Evolutionary conservation across 2,888 invertebrate genomes (phyloP).

Genomic region (Megalurothrips usitatus): DNA sequence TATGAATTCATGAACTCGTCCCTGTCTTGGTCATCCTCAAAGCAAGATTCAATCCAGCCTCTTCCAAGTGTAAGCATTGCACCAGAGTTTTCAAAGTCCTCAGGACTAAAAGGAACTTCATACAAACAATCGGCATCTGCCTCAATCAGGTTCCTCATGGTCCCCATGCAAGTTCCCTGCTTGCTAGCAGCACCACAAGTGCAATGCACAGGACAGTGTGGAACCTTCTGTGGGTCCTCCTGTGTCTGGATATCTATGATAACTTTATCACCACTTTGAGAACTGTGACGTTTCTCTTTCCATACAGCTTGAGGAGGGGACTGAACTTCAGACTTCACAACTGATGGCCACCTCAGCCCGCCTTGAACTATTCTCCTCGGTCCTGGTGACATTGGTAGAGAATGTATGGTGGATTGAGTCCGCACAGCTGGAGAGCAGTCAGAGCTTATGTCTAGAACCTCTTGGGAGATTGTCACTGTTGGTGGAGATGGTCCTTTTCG

Average conservation of each 20-base stretch:
- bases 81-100: conserved; percentile 14
- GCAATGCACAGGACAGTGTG: not conserved
- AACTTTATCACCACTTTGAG: not conserved
- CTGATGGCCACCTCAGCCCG: not conserved
- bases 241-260: not conserved
- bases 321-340: not conserved
- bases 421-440: not conserved
- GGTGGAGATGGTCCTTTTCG: conserved; percentile 1
- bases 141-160: conserved; percentile 4
- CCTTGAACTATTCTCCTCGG: not conserved
- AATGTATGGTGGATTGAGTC: not conserved
- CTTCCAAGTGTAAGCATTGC: not conserved
- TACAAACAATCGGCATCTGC: conserved; percentile 5
- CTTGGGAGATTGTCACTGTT: not conserved
- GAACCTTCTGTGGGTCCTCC: not conserved
- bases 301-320: not conserved
- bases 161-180: not conserved
- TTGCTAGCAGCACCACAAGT: not conserved
- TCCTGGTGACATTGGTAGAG: not conserved
- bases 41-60: conserved; percentile 18
- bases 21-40: not conserved
- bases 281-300: not conserved
- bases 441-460: not conserved
- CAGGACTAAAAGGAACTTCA: not conserved
- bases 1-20: not conserved